Evolutionary conservation across 2,113 vertebrate species (phyloP).

Genomic region (Nothocercus nigrocapillus): DNA sequence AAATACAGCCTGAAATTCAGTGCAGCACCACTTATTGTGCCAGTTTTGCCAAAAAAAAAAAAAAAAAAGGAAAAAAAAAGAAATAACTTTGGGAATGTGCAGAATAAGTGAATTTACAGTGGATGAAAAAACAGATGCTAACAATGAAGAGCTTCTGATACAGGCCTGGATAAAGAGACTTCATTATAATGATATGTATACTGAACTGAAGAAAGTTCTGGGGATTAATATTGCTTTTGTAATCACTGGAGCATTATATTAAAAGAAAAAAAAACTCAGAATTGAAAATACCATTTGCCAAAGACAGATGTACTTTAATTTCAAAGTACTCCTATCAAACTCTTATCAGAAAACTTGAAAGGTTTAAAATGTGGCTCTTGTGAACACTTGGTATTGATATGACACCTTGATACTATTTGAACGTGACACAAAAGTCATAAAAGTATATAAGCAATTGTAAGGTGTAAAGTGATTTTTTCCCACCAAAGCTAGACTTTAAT

Average conservation of each 20-base stretch:
- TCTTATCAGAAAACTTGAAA: constrained; percentile 72
- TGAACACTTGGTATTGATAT: constrained; percentile 71
- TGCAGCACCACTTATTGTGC: neutral
- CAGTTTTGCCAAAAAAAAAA: constrained; percentile 7
- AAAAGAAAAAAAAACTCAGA: neutral
- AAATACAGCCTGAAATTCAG: constrained; percentile 11
- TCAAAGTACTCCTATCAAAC: constrained; percentile 66
- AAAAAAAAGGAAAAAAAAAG: neutral
- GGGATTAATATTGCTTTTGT: constrained; percentile 63
- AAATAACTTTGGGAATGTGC: constrained; percentile 4
- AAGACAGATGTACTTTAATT: constrained; percentile 69
- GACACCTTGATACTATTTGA: constrained; percentile 73
- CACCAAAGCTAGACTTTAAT: constrained; percentile 72
- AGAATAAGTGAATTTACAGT: neutral
- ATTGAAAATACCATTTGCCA: constrained; percentile 54
- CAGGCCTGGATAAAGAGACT: neutral
- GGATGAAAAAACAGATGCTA: neutral
- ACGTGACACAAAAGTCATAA: constrained; percentile 69
- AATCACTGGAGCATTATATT: constrained; percentile 40
- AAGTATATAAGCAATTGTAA: constrained; percentile 71
- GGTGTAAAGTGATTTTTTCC: constrained; percentile 69
- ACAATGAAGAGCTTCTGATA: constrained; percentile 8
- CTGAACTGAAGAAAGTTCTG: constrained; percentile 50
- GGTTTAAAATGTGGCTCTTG: constrained; percentile 72
- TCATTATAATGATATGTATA: constrained; percentile 30